phyloP scores from a whole-genome alignment of 1,140 invertebrate species.

The Idris sp. region DNA sequence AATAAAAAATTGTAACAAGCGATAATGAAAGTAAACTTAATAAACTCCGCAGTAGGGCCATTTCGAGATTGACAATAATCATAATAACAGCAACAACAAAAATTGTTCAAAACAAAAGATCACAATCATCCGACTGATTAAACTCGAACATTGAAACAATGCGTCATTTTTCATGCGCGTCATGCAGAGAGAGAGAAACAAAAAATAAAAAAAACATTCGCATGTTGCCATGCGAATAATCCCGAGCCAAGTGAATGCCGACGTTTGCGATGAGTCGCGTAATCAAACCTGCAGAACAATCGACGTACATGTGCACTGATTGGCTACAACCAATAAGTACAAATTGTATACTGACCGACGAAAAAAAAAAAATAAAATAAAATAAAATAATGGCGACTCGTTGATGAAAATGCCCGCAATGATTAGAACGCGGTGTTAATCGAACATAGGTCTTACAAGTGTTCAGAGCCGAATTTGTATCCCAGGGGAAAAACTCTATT shows the following conservation, averaged over 20 bases:
- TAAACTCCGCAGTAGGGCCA: no score
- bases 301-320: no score
- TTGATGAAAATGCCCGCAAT: no score
- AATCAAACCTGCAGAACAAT: slow-evolving; percentile 57
- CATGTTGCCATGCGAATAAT: slow-evolving; percentile 32
- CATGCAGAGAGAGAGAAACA: slow-evolving; percentile 20
- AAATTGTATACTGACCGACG: slow-evolving; percentile 45
- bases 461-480: no score
- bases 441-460: no score
- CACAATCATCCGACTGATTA: slow-evolving; percentile 33
- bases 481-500: slow-evolving; percentile 50
- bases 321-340: slow-evolving; percentile 53
- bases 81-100: no score
- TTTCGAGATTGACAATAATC: no score
- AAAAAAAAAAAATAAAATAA: no score
- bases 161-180: slow-evolving; percentile 38
- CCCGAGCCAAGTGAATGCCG: slow-evolving; percentile 17
- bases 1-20: no score
- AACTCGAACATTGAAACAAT: slow-evolving; percentile 33
- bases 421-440: no score
- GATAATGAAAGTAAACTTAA: no score
- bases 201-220: slow-evolving; percentile 28
- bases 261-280: slow-evolving; percentile 25
- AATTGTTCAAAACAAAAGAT: slow-evolving; percentile 12
- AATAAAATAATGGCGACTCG: no score